Evolutionary conservation across 1,140 invertebrate species (phyloP).

Genomic region (Geopemphigus sp.): DNA sequence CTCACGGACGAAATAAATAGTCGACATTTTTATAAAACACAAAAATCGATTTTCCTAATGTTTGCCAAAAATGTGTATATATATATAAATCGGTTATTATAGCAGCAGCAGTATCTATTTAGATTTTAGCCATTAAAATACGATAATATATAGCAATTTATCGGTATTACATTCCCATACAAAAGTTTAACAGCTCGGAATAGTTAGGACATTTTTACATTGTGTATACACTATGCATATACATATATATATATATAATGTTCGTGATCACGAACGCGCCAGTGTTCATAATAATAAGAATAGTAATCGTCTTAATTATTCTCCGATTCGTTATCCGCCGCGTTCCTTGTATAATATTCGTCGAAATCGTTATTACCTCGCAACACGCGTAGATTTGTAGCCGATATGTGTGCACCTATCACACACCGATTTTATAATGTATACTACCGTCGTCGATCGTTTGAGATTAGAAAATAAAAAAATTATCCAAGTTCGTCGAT

Average conservation of each 20-base stretch:
- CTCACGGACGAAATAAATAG: no score
- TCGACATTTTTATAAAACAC: no score
- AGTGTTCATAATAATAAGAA: neutral
- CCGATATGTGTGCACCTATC: no score
- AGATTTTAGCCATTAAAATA: neutral
- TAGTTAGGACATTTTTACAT: constrained; percentile 29
- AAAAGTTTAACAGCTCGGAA: neutral
- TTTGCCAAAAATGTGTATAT: no score
- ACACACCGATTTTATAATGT: neutral
- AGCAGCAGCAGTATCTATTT: no score
- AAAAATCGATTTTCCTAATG: no score
- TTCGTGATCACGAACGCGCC: neutral
- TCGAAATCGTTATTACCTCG: constrained; percentile 12
- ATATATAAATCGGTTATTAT: no score
- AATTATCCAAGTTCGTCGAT: constrained; percentile 9
- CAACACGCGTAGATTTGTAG: neutral
- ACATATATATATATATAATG: neutral
- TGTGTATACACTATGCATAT: no score
- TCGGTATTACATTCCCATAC: constrained; percentile 11
- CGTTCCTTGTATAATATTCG: neutral
- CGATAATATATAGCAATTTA: constrained; percentile 6
- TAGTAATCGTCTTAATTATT: constrained; percentile 31
- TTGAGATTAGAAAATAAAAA: neutral
- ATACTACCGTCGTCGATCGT: neutral
- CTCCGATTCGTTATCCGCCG: constrained; percentile 10